These are phyloP conservation scores for Cerceris rybyensis DNA, from an alignment of 2,888 invertebrate genomes.

Conservation along the genomic window DNA sequence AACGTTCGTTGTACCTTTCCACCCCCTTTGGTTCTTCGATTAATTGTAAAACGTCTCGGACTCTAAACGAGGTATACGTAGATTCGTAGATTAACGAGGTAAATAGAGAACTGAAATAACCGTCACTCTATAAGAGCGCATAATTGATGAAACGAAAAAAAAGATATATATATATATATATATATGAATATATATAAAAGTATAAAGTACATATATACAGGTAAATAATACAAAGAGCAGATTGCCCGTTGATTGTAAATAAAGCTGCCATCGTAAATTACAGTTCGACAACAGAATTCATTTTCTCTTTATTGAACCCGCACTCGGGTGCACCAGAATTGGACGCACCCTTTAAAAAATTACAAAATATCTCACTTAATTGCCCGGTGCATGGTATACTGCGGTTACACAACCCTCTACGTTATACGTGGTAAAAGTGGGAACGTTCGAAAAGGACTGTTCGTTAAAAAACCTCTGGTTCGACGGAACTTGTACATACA, in stretches of 20 bases:
- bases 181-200: conserved; percentile 38
- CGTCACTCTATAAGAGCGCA: conserved; percentile 50
- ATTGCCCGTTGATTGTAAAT: conserved; percentile 70
- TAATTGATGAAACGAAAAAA: conserved; percentile 34
- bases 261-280: conserved; percentile 72
- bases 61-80: conserved; percentile 43
- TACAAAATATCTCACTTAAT: conserved; percentile 69
- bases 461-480: neutral
- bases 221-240: conserved; percentile 31
- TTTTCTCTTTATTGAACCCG: conserved; percentile 68
- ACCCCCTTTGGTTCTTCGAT: conserved; percentile 38
- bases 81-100: conserved; percentile 54
- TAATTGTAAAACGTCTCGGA: conserved; percentile 44
- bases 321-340: conserved; percentile 55
- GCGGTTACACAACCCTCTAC: conserved; percentile 44
- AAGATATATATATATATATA: conserved; percentile 36
- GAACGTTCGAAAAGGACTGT: conserved; percentile 6
- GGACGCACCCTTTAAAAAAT: conserved; percentile 68
- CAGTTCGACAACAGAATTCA: conserved; percentile 62
- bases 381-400: conserved; percentile 37
- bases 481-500: neutral
- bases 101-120: conserved; percentile 56
- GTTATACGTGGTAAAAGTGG: conserved; percentile 25
- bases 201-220: conserved; percentile 41
- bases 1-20: conserved; percentile 5